Percentiles rank a stretch among this genome's conserved stretches.
phyloP scores from a whole-genome alignment of 2,888 invertebrate genomes.

The Lithophane semibrunnea region DNA sequence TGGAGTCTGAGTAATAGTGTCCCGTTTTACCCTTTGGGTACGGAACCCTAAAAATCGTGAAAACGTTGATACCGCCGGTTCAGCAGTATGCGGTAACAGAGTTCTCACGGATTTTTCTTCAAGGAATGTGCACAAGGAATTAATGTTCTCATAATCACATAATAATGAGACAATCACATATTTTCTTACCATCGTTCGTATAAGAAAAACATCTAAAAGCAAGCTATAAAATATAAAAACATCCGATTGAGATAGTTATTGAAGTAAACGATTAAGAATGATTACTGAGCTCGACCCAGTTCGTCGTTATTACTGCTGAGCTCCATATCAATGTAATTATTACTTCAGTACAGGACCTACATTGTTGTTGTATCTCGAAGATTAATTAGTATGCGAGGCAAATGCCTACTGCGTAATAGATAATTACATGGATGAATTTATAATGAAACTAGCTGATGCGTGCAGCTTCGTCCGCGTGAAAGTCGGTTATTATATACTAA shows the following conservation, averaged over 20 bases:
- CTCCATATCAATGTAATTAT: slow-evolving; percentile 11
- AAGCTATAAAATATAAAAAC: slow-evolving; percentile 20
- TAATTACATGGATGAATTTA: not conserved
- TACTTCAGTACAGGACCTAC: not conserved
- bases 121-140: not conserved
- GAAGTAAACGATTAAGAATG: slow-evolving; percentile 13
- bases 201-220: not conserved
- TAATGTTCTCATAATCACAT: not conserved
- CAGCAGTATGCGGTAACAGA: not conserved
- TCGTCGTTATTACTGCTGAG: not conserved
- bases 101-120: not conserved
- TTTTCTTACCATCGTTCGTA: too few relatives aligned
- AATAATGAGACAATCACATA: not conserved
- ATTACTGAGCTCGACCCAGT: slow-evolving; percentile 30
- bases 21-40: too few relatives aligned
- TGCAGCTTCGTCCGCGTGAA: too few relatives aligned
- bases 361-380: slow-evolving; percentile 12
- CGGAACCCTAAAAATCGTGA: not conserved
- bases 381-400: not conserved
- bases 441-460: not conserved
- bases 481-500: too few relatives aligned
- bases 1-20: too few relatives aligned
- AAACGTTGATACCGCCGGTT: not conserved
- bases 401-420: not conserved
- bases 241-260: slow-evolving; percentile 6